Conservation (phyloP, 2,888 invertebrate species). For the Cephus pulcher region DNA sequence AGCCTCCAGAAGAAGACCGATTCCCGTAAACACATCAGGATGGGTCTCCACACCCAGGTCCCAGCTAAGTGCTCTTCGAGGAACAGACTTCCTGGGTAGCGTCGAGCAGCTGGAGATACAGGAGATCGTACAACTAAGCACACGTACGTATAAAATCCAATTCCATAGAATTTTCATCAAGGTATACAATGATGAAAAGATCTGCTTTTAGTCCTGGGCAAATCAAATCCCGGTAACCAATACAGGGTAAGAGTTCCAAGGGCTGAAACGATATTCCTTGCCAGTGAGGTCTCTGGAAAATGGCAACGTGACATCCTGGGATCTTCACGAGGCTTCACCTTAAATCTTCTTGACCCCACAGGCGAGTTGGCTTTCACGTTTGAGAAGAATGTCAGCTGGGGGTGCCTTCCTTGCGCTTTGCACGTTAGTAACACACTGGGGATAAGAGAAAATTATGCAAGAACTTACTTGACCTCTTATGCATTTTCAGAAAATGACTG, state of each 20-base stretch:
- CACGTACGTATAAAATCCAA: slow-evolving; percentile 70
- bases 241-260: slow-evolving; percentile 79
- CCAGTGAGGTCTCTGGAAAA: slow-evolving; percentile 74
- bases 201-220: slow-evolving; percentile 68
- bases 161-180: slow-evolving; percentile 8
- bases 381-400: slow-evolving; percentile 49
- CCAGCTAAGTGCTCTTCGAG: slow-evolving; percentile 75
- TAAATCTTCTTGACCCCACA: slow-evolving; percentile 86
- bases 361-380: slow-evolving; percentile 85
- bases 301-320: slow-evolving; percentile 79
- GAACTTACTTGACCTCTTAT: not conserved
- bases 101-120: slow-evolving; percentile 79
- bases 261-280: slow-evolving; percentile 82
- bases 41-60: slow-evolving; percentile 72
- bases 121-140: slow-evolving; percentile 83
- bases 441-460: not conserved
- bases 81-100: slow-evolving; percentile 79
- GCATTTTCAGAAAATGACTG: slow-evolving; percentile 44
- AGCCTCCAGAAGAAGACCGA: slow-evolving; percentile 58
- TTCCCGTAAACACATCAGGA: slow-evolving; percentile 73
- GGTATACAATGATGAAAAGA: not conserved
- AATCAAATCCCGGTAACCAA: slow-evolving; percentile 77
- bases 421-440: slow-evolving; percentile 40
- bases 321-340: slow-evolving; percentile 77
- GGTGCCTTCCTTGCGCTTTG: slow-evolving; percentile 45